Conservation (phyloP, 64 coral and sea anemone genomes). For the Dendronephthya gigantea region DNA sequence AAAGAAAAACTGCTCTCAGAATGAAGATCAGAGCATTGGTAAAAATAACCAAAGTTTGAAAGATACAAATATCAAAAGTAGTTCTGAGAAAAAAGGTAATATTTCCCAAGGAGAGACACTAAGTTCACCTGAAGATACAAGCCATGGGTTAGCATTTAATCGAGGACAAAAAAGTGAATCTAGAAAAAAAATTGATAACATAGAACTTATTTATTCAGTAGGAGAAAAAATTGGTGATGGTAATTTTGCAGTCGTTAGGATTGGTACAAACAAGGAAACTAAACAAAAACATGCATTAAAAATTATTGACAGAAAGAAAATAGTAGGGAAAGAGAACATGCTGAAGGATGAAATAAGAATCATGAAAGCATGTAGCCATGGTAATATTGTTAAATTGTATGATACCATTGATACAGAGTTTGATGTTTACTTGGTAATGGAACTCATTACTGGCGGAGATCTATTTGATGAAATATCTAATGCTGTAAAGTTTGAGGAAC, state of each 20-base stretch:
- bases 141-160: background rate
- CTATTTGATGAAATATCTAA: conserved; percentile 87
- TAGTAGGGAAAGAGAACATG: conserved; percentile 87
- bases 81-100: background rate
- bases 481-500: conserved; percentile 77
- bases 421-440: conserved; percentile 82
- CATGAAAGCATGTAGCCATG: conserved; percentile 78
- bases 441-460: conserved; percentile 76
- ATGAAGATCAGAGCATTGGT: background rate
- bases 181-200: conserved; percentile 19
- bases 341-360: conserved; percentile 81
- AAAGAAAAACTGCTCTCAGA: background rate
- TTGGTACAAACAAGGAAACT: conserved; percentile 63
- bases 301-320: conserved; percentile 89
- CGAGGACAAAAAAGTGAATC: background rate
- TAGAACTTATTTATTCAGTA: conserved; percentile 67
- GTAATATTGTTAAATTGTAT: conserved; percentile 73
- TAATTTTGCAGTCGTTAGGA: conserved; percentile 74
- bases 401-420: conserved; percentile 62
- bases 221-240: conserved; percentile 88
- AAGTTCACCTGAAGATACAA: background rate
- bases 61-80: background rate
- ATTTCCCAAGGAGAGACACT: background rate
- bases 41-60: background rate
- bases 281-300: conserved; percentile 78